Evolutionary conservation across 92 coral and sea anemone species (phyloP).

Genomic region (Epizoanthus fatuus): DNA sequence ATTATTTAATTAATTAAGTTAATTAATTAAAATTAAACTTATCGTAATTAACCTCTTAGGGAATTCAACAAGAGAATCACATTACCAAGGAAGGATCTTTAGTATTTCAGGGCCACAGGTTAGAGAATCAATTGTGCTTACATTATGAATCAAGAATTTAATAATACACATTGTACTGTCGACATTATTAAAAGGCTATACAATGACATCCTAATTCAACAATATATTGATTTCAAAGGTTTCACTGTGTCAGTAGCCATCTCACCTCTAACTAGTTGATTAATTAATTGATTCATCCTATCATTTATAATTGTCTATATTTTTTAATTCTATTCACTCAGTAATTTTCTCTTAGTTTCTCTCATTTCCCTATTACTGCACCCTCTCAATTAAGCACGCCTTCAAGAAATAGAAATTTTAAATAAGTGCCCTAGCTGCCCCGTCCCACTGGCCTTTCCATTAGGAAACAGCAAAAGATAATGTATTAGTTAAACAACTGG

Average conservation of each 20-base stretch:
- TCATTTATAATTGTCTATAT: too few relatives aligned
- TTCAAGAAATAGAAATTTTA: neutral
- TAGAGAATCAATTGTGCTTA: neutral
- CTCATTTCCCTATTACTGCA: neutral
- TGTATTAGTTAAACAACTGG: too few relatives aligned
- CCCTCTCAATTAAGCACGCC: too few relatives aligned
- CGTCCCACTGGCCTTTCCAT: too few relatives aligned
- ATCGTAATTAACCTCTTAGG: slow-evolving; percentile 37
- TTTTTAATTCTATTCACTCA: neutral
- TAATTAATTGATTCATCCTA: too few relatives aligned
- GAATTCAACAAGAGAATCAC: slow-evolving; percentile 68
- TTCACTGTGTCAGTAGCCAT: too few relatives aligned
- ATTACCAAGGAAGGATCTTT: slow-evolving; percentile 68
- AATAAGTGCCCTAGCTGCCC: too few relatives aligned
- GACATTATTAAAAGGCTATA: too few relatives aligned
- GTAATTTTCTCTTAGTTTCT: neutral
- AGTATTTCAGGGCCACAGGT: slow-evolving; percentile 81
- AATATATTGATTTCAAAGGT: neutral
- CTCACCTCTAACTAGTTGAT: too few relatives aligned
- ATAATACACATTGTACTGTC: neutral
- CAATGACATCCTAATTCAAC: neutral
- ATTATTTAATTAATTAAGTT: too few relatives aligned
- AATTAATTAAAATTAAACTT: too few relatives aligned
- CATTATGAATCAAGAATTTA: neutral
- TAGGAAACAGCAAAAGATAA: too few relatives aligned